Base-by-base conservation (phyloP, 2,888 invertebrate species). In the Rhimphoctona megacephalus region DNA sequence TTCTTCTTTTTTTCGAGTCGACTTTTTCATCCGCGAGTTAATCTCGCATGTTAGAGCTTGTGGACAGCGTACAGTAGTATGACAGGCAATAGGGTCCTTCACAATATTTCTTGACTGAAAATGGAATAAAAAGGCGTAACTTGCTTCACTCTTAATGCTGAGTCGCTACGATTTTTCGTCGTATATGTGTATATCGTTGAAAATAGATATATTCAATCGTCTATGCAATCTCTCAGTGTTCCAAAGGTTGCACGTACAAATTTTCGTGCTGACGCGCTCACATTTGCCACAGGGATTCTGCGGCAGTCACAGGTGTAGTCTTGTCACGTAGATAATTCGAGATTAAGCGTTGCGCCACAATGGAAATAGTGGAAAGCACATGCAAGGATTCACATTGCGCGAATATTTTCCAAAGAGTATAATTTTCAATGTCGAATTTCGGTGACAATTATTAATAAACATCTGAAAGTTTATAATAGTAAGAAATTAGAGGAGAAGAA, bases 301-400 rank as follows among this genome's bases (percentile, higher is more conserved):
- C 70, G 43, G 43, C 64, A 54, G 81, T 52, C 81, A 66, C 81
- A 84, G 84, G 80, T 84, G 80, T 70, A 70, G 30, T 80, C 66
- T 52, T 69, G 67, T 85, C 70, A 76, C 76, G 81, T 85, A 64
- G 6, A 25, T 54, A 67, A 81, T 78, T 84, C 39, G 25, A 70
- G 81, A 81, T 85, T 81, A 81, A 73, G 57, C 77, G 70, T 81
- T 72, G 36, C 64, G 39, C 54, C 66, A 33, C 72, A 79, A 74
- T 79, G 36, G 66, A 79, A 84, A 79, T 79, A 74, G 25, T 49
- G 61, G 4, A 17, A 46, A 46, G 54, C 54, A 54, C 54, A 54
- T 54, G 54, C 54, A 54, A 54, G 54, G 2, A 6, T 54, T 54
- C n/a, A 11, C 8, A 9, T 25, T 3, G 54, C 22, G 25, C 54